Conservation (phyloP, 1,140 invertebrate species). For the Chrysomallon squamiferum region DNA sequence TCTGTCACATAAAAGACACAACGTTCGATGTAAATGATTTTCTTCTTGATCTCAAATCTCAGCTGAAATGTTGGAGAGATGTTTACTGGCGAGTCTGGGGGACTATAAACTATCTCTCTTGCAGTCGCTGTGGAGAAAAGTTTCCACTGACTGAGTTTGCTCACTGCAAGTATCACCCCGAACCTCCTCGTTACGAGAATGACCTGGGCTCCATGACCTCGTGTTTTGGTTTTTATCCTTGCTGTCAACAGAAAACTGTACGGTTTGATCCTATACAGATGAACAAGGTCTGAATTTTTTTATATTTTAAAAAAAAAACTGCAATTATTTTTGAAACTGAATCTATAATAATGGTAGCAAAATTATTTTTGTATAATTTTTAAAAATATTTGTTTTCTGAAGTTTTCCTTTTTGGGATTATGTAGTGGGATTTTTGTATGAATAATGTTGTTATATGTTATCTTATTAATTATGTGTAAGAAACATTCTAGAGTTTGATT, state of each 20-base stretch:
- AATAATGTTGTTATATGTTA: too few species aligned
- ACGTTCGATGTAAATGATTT: slow-evolving; percentile 85
- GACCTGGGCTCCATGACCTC: slow-evolving; percentile 23
- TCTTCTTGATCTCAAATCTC: slow-evolving; percentile 76
- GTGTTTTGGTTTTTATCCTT: slow-evolving; percentile 73
- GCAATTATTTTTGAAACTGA: too few species aligned
- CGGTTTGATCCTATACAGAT: slow-evolving; percentile 72
- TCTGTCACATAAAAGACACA: slow-evolving; percentile 68
- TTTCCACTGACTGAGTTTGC: slow-evolving; percentile 58
- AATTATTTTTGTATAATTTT: too few species aligned
- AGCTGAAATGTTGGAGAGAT: slow-evolving; percentile 84
- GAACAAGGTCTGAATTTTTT: slow-evolving; percentile 49
- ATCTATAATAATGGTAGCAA: too few species aligned
- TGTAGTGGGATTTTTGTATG: too few species aligned
- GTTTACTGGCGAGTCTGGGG: slow-evolving; percentile 95
- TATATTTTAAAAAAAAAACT: too few species aligned
- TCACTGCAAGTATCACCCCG: slow-evolving; percentile 58
- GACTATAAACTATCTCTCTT: slow-evolving; percentile 53
- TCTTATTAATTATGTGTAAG: too few species aligned
- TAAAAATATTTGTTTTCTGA: too few species aligned
- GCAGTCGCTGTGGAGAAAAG: slow-evolving; percentile 52
- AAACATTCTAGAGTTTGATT: too few species aligned
- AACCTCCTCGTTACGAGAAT: slow-evolving; percentile 49
- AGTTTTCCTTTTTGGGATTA: too few species aligned
- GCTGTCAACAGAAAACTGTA: slow-evolving; percentile 83